Evolutionary conservation across 2,113 vertebrate genomes (phyloP).

Genomic region (Alligator mississippiensis): DNA sequence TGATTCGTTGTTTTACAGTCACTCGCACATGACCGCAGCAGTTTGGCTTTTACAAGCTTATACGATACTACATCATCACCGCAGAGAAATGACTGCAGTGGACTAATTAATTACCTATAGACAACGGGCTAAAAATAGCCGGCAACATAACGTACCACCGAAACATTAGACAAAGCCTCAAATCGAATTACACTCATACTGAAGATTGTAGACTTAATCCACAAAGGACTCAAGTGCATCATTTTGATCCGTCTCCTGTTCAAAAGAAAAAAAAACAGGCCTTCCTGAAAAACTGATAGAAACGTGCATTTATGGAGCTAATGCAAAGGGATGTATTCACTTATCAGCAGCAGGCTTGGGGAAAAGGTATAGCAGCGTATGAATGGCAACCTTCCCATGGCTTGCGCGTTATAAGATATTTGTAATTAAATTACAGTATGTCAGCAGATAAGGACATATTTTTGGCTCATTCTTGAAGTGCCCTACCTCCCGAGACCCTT

Average conservation of each 20-base stretch:
- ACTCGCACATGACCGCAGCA: not conserved
- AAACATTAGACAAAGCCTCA: constrained; percentile 59
- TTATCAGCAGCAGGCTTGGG: constrained; percentile 42
- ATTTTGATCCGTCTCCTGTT: constrained; percentile 45
- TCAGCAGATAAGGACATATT: constrained; percentile 44
- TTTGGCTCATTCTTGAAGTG: not conserved
- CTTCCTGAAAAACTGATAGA: constrained; percentile 46
- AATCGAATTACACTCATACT: constrained; percentile 27
- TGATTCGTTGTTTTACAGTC: not conserved
- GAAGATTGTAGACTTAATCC: constrained; percentile 52
- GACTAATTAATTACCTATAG: constrained; percentile 70
- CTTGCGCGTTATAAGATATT: constrained; percentile 7
- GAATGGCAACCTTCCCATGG: not conserved
- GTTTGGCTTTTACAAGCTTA: constrained; percentile 22
- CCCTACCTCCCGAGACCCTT: not conserved
- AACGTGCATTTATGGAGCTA: constrained; percentile 47
- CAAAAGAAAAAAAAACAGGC: constrained; percentile 38
- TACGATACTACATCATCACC: not conserved
- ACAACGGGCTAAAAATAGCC: constrained; percentile 65
- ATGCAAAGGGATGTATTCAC: constrained; percentile 20
- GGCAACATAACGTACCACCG: constrained; percentile 35
- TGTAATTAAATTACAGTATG: constrained; percentile 36
- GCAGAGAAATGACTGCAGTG: constrained; percentile 42
- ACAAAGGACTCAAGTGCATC: constrained; percentile 57
- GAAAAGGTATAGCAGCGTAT: constrained; percentile 17